Evolutionary conservation across 1,140 invertebrate genomes (phyloP).

Genomic region (Zaprionus capensis): DNA sequence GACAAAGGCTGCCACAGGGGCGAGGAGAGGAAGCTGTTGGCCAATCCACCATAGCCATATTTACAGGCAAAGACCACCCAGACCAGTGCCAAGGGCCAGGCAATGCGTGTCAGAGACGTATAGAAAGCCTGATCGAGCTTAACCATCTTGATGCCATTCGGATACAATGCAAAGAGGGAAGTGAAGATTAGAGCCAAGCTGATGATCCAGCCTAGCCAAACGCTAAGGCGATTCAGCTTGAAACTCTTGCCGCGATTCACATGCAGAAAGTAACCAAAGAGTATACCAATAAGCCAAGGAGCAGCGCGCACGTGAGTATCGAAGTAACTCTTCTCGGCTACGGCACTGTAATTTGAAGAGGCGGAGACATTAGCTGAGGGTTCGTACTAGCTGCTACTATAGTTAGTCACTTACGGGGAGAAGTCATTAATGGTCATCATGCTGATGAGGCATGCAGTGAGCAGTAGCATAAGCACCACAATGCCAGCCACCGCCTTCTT

Average conservation of each 20-base stretch:
- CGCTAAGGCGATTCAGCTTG: slow-evolving; percentile 28
- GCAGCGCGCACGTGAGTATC: slow-evolving; percentile 55
- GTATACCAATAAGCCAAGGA: slow-evolving; percentile 69
- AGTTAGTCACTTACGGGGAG: slow-evolving; percentile 7
- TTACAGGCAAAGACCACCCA: slow-evolving; percentile 90
- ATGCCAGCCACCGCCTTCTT: slow-evolving; percentile 50
- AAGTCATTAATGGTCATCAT: slow-evolving; percentile 53
- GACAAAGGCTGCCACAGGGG: slow-evolving; percentile 85
- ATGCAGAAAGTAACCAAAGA: slow-evolving; percentile 71
- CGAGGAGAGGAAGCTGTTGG: slow-evolving; percentile 85
- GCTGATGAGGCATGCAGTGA: slow-evolving; percentile 56
- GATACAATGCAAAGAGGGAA: slow-evolving; percentile 75
- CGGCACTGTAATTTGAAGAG: too few species aligned
- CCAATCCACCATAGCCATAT: slow-evolving; percentile 87
- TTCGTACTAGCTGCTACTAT: too few species aligned
- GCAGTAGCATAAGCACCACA: slow-evolving; percentile 50
- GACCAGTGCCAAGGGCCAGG: slow-evolving; percentile 87
- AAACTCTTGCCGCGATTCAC: slow-evolving; percentile 47
- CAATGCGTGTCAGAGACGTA: slow-evolving; percentile 86
- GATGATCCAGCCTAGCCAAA: slow-evolving; percentile 64
- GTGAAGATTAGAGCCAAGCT: slow-evolving; percentile 64
- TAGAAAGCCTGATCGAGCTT: slow-evolving; percentile 86
- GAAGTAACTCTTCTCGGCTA: slow-evolving; percentile 6
- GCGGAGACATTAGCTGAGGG: background rate
- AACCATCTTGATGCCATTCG: slow-evolving; percentile 49